phyloP scores from a whole-genome alignment of 2,888 invertebrate genomes.

The Eristalis tenax region DNA sequence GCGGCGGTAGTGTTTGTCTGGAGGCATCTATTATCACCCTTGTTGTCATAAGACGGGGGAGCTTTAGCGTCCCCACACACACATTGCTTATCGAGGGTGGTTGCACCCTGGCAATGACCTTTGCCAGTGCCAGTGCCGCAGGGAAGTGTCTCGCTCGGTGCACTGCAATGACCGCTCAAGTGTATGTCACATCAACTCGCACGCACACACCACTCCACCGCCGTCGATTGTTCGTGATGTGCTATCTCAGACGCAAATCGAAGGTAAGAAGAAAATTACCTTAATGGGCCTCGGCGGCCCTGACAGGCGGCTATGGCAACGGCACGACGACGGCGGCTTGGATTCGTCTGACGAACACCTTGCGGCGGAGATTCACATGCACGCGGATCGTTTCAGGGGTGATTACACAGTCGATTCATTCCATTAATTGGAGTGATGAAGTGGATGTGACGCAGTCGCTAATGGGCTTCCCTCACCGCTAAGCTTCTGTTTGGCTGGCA shows the following conservation, averaged over 20 bases:
- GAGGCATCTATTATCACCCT: conserved; percentile 64
- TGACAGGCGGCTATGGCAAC: conserved; percentile 31
- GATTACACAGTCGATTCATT: conserved; percentile 60
- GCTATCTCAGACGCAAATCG: conserved; percentile 65
- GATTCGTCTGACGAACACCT: conserved; percentile 28
- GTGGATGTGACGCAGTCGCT: conserved; percentile 45
- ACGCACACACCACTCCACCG: neutral
- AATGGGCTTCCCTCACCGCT: conserved; percentile 39
- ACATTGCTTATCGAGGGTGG: neutral
- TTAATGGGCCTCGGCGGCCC: conserved; percentile 51
- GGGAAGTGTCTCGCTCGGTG: conserved; percentile 11
- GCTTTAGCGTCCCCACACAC: neutral
- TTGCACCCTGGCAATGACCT: conserved; percentile 54
- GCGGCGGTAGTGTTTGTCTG: neutral
- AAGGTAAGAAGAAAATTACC: conserved; percentile 64
- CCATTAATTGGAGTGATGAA: conserved; percentile 60
- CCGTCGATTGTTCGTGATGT: conserved; percentile 47
- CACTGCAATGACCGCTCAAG: conserved; percentile 45
- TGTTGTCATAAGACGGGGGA: conserved; percentile 46
- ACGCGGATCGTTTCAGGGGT: conserved; percentile 25
- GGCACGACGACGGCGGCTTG: neutral
- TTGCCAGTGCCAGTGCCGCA: conserved; percentile 39
- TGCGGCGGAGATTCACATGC: conserved; percentile 30
- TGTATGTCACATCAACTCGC: conserved; percentile 44
- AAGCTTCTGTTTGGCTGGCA: conserved; percentile 24